Evolutionary conservation across 2,888 invertebrate genomes (phyloP), one percentile per base, ranked within the genome.

Genomic region (Chelonus formosanus): DNA sequence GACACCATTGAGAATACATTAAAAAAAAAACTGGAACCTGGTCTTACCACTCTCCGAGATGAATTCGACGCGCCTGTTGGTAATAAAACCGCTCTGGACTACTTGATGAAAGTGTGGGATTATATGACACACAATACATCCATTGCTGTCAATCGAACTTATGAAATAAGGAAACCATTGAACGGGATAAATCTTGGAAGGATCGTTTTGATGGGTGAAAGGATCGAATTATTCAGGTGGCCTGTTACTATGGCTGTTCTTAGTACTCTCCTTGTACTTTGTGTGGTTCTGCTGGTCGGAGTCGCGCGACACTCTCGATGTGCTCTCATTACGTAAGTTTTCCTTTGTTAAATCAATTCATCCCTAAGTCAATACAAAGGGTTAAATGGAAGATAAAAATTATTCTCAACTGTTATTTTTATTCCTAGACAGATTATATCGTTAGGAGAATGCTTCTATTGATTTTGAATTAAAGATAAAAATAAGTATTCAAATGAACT

Each of bases 271-370:
- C 90, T 96, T 70, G 91, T 95, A 32, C 90, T 96, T 58, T 95
- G 96, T 86, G 92, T 96, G 68, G 91, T 96, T 70, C 88, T 96
- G 76, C 88, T 97, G 69, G 93, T 96, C 75, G 97, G 96, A 70
- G 94, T 96, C 70, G 94, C 95, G 20, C 87, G 92, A 35, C 94
- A 96, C 84, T 95, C 94, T 20, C 89, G 96, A 59, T 95, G 95
- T 78, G 94, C 95, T 61, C 89, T 97, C 62, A 92, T 97, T 77
- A 89, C 94, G 86, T 89, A 83, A 86, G 87, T 85, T 6, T 20
- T 20, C 20, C 20, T 20, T 2, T 20, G 20, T 20, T 20, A 20
- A 20, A 20, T 20, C 20, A 20, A 20, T 20, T 20, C 2, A 20
- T 2, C 20, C 20, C 20, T 20, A 20, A 20, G 20, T 20, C 20